Conservation (phyloP, 2,888 invertebrate genomes). For the Brenthis hecate region DNA sequence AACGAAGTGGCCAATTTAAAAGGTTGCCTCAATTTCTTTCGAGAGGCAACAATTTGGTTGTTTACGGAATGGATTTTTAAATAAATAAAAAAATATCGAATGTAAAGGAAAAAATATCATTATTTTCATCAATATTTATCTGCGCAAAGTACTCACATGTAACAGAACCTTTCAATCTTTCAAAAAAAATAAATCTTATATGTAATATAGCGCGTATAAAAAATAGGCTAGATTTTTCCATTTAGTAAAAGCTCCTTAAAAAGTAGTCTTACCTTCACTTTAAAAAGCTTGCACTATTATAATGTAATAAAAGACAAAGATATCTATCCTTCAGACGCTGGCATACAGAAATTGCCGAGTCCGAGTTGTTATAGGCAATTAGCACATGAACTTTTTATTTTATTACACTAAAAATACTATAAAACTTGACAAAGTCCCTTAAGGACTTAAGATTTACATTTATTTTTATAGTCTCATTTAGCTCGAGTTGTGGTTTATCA, state of each 20-base stretch:
- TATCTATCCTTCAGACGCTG: constrained; percentile 21
- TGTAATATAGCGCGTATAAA: not conserved
- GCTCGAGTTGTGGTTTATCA: constrained; percentile 11
- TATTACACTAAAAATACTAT: constrained; percentile 21
- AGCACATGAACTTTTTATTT: constrained; percentile 25
- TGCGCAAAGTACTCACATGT: too few species aligned
- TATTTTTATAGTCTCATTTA: constrained; percentile 17
- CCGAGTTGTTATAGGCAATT: constrained; percentile 24
- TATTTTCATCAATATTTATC: too few species aligned
- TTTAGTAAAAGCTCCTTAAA: not conserved
- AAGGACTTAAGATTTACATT: constrained; percentile 14
- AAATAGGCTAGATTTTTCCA: not conserved
- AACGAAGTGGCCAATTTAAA: constrained; percentile 14
- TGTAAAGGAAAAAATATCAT: too few species aligned
- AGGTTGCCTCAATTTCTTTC: not conserved
- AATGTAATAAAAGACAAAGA: constrained; percentile 8
- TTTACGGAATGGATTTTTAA: constrained; percentile 8
- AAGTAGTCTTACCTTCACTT: constrained; percentile 6
- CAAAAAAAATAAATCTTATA: not conserved
- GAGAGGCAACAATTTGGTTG: not conserved
- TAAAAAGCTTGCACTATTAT: constrained; percentile 12
- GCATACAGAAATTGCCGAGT: constrained; percentile 16
- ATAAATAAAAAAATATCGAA: too few species aligned
- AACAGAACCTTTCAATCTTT: too few species aligned
- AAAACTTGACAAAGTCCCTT: constrained; percentile 9